These are phyloP conservation scores for Plebejus anna DNA, from an alignment of 2,888 invertebrate species.

Conservation along the genomic window DNA sequence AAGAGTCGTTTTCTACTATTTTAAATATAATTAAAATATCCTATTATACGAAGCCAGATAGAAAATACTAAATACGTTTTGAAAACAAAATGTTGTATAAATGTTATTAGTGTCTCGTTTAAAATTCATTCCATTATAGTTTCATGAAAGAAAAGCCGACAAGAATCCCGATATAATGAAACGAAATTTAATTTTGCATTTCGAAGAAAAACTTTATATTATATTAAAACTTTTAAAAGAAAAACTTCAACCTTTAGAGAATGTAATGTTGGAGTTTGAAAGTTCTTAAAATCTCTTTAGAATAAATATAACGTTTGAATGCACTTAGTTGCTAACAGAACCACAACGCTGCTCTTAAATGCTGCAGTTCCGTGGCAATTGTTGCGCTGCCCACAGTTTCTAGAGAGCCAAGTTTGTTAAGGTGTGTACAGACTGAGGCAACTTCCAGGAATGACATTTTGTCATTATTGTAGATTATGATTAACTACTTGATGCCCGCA, in stretches of 20 bases:
- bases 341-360: slow-evolving; percentile 42
- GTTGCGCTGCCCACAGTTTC: slow-evolving; percentile 43
- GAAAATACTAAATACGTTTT: not conserved
- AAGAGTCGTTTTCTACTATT: not conserved
- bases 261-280: slow-evolving; percentile 6
- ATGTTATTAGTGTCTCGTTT: not conserved
- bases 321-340: slow-evolving; percentile 34
- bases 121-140: not conserved
- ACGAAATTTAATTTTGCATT: slow-evolving; percentile 7
- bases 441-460: not conserved
- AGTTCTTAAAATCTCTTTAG: slow-evolving; percentile 24
- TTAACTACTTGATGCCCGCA: not conserved
- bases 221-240: slow-evolving; percentile 20
- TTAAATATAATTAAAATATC: not conserved
- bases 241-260: slow-evolving; percentile 10
- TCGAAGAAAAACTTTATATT: slow-evolving; percentile 13
- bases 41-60: not conserved
- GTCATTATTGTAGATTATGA: not conserved
- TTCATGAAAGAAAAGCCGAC: not conserved
- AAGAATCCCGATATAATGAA: not conserved
- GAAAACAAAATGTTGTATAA: not conserved
- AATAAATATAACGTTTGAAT: slow-evolving; percentile 30
- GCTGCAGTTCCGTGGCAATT: slow-evolving; percentile 43
- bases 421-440: not conserved
- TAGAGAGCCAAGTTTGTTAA: slow-evolving; percentile 36